A percentile compares a stretch with the other conserved stretches of the same genome.
phyloP scores from a whole-genome alignment of 2,888 invertebrate species.

The Parnassius apollo region DNA sequence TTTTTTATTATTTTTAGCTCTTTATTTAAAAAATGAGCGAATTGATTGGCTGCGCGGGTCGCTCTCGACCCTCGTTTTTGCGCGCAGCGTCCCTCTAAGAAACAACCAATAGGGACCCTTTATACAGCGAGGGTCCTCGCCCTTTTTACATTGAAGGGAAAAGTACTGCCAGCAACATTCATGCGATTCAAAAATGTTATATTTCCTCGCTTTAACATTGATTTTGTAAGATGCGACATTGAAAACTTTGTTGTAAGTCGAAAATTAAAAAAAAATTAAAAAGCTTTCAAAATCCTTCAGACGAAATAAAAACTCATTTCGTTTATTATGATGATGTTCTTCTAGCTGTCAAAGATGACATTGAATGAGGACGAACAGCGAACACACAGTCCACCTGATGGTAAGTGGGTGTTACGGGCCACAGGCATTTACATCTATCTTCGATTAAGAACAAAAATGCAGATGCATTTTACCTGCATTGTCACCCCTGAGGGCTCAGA shows the following conservation, averaged over 20 bases:
- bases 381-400: too few species aligned
- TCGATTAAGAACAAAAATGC: too few species aligned
- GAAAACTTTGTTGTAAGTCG: too few species aligned
- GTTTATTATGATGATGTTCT: too few species aligned
- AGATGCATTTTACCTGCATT: too few species aligned
- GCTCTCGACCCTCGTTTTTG: constrained; percentile 44
- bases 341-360: too few species aligned
- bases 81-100: constrained; percentile 40
- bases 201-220: constrained; percentile 9
- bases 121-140: constrained; percentile 63
- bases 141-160: constrained; percentile 50
- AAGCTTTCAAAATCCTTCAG: not conserved
- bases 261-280: not conserved
- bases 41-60: constrained; percentile 77
- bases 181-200: constrained; percentile 31
- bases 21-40: constrained; percentile 78
- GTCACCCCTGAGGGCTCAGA: too few species aligned
- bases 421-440: too few species aligned
- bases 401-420: too few species aligned
- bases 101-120: constrained; percentile 56
- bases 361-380: too few species aligned
- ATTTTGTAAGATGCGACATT: not conserved
- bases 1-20: constrained; percentile 73
- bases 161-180: constrained; percentile 38
- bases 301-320: too few species aligned